Evolutionary conservation across 2,113 vertebrate species (phyloP), one percentile per base, ranked within the genome.

Genomic region (Brienomyrus brachyistius): DNA sequence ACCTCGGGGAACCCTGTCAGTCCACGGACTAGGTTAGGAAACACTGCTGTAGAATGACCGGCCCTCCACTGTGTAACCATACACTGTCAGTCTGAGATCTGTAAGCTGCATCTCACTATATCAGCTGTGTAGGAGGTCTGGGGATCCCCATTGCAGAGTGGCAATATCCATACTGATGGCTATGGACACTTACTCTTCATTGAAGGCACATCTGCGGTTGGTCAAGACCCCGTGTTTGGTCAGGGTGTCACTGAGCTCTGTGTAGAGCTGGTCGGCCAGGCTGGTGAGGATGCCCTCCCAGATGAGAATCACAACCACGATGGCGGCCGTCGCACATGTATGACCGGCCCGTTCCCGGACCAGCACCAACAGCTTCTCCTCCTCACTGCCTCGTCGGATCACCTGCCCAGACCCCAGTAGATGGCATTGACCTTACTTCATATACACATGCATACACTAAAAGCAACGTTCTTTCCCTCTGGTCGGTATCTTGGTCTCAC

Each of bases 351-450:
- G 96, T 93, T 98, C 96, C 0, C 98, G 96, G 90, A 99, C 98
- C 94, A 99, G 87, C 89, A 98, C 97, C 90, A 99, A 95, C 83
- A 99, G 92, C 93, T 99, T 99, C 95, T 99, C 98, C 40, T 99
- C 97, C 11, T 85, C 89, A 87, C 96, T 94, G 89, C 95, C 94
- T 94, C 97, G 96, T 84, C 98, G 97, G 92, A 99, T 97, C 91
- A 99, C 98, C 98, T 99, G 94, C 23, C 82, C 40, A 84, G 21
- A 48, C 8, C 43, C 35, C 40, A 48, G 82, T 47, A 48, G 35
- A 80, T 43, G 13, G 1, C 35, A 19, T 2, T 43, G 35, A 80
- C 31, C 35, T 80, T 43, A 43, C 35, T 43, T n/a, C 82, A 50
- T 43, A 85, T 8, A 50, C 45, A 50, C 62, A 66, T 66, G 59